Percentiles rank a stretch among this genome's conserved stretches.
phyloP scores from a whole-genome alignment of 2,888 invertebrate species.

The Graphium colonna region DNA sequence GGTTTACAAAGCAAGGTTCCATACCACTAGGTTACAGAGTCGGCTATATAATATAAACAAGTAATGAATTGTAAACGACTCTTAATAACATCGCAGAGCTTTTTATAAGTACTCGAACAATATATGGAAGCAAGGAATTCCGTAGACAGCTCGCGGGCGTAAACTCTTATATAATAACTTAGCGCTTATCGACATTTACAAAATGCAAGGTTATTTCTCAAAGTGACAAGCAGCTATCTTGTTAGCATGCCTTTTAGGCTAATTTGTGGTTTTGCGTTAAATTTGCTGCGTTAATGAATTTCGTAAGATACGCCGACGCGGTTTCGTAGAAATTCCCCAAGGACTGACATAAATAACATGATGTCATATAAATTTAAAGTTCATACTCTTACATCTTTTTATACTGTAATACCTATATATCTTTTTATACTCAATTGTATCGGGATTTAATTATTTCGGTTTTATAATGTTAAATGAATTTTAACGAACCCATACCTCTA shows the following conservation, averaged over 20 bases:
- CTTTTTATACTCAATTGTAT: no score
- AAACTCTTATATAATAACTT: conserved; percentile 12
- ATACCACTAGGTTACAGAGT: no score
- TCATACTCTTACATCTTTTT: no score
- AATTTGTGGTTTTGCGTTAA: conserved; percentile 20
- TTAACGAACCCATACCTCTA: no score
- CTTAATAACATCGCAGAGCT: no score
- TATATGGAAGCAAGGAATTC: conserved; percentile 28
- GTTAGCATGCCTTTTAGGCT: conserved; percentile 21
- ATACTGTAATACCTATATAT: no score
- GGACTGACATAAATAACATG: not conserved
- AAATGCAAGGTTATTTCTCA: conserved; percentile 18
- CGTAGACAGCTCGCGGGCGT: not conserved
- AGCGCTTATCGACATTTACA: conserved; percentile 16
- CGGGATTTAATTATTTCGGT: no score
- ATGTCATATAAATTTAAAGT: not conserved
- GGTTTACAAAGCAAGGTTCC: no score
- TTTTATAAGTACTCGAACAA: not conserved
- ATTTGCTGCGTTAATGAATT: conserved; percentile 16
- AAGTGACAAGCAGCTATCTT: conserved; percentile 19
- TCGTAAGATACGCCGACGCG: conserved; percentile 17
- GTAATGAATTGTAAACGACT: no score
- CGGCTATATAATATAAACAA: no score
- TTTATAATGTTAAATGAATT: no score
- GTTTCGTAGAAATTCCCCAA: conserved; percentile 4